phyloP scores from a whole-genome alignment of 2,113 vertebrate species.

The Callipepla squamata region DNA sequence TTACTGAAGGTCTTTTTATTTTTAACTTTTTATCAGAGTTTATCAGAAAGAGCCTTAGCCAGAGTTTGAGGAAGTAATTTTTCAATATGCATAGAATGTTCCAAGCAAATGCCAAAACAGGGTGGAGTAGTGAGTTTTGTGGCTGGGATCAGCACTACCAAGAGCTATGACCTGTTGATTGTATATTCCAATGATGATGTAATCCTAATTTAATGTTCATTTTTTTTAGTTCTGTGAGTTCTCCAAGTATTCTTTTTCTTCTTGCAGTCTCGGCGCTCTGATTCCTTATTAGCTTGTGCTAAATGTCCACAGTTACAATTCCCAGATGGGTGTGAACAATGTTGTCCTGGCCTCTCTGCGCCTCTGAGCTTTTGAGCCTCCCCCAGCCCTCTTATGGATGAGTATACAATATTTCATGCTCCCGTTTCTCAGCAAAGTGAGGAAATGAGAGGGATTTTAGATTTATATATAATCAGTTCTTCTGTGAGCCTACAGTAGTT shows the following conservation, averaged over 20 bases:
- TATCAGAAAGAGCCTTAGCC: not conserved
- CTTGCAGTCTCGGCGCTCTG: not conserved
- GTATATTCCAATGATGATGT: not conserved
- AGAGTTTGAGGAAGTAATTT: not conserved
- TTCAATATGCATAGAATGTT: not conserved
- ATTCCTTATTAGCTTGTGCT: not conserved
- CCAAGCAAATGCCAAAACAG: not conserved
- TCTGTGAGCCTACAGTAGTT: not conserved
- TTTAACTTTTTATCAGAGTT: not conserved
- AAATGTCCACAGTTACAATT: not conserved
- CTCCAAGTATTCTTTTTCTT: not conserved
- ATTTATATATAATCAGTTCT: constrained; percentile 3
- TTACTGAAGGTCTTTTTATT: not conserved
- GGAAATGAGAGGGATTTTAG: not conserved
- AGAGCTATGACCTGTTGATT: not conserved
- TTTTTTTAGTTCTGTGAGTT: not conserved
- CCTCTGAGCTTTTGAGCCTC: not conserved
- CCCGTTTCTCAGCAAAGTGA: constrained; percentile 9
- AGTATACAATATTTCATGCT: not conserved
- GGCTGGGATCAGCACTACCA: constrained; percentile 9
- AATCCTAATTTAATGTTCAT: not conserved
- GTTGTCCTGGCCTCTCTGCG: not conserved
- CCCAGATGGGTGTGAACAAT: not conserved
- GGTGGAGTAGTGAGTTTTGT: constrained; percentile 31
- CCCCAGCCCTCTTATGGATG: not conserved